These are phyloP conservation scores for Clupea harengus DNA, from an alignment of 2,113 vertebrate species.

Conservation along the genomic window DNA sequence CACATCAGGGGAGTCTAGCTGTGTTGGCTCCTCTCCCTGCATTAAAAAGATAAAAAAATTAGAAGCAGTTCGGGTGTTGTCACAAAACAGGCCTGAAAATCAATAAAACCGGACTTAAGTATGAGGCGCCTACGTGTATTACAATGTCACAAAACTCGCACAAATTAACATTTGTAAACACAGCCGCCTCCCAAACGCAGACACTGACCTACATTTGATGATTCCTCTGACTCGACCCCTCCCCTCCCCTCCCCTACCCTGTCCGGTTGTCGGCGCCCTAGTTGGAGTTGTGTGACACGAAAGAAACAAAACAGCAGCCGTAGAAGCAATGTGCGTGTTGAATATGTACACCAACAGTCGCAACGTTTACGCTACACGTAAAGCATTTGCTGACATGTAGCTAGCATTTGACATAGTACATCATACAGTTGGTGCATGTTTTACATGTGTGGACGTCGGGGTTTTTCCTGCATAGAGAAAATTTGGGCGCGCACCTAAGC, in stretches of 20 bases:
- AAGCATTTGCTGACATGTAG: neutral
- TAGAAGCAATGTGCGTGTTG: no score
- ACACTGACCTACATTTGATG: neutral
- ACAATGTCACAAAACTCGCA: neutral
- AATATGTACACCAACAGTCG: neutral
- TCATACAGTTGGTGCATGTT: no score
- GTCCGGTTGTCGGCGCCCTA: neutral
- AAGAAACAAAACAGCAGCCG: neutral
- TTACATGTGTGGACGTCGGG: no score
- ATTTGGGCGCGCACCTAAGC: no score
- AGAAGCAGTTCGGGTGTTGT: no score
- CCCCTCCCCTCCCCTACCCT: no score
- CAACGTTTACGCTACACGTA: neutral
- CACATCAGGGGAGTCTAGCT: slow-evolving; percentile 29
- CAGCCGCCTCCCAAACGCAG: neutral
- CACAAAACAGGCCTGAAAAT: neutral
- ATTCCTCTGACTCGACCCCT: neutral
- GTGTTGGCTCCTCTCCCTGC: slow-evolving; percentile 44
- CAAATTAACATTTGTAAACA: neutral
- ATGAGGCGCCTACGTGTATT: no score
- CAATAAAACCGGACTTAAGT: neutral
- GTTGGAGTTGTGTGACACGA: neutral
- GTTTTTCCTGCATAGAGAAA: no score
- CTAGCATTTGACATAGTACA: neutral
- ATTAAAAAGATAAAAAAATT: neutral